Percentiles rank a stretch among this genome's conserved stretches.
Evolutionary conservation across 2,888 invertebrate genomes (phyloP).

Genomic region (Limnephilus marmoratus): DNA sequence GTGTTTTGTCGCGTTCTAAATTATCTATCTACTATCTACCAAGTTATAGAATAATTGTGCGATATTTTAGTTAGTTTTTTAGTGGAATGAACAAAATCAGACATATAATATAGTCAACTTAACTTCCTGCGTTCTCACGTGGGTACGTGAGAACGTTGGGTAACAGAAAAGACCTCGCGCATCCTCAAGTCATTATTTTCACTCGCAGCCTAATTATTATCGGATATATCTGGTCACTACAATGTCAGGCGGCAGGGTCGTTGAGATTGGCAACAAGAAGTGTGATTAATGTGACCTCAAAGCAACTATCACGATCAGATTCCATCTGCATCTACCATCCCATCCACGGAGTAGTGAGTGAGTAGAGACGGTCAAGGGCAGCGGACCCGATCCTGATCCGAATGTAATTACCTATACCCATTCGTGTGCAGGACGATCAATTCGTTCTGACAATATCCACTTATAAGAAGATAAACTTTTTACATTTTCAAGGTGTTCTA

Average conservation of each 20-base stretch:
- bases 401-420: slow-evolving; percentile 38
- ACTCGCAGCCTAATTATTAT: background rate
- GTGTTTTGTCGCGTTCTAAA: background rate
- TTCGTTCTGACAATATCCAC: background rate
- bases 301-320: background rate
- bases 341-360: background rate
- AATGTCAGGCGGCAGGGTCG: background rate
- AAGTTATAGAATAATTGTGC: background rate
- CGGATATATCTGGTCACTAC: background rate
- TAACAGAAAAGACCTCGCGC: slow-evolving; percentile 25
- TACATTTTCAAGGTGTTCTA: slow-evolving; percentile 32
- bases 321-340: background rate
- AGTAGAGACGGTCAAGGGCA: slow-evolving; percentile 28
- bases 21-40: background rate
- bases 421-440: slow-evolving; percentile 29
- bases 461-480: slow-evolving; percentile 37
- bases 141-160: too few relatives aligned
- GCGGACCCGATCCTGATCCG: background rate
- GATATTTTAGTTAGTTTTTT: background rate
- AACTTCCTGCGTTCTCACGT: background rate
- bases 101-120: background rate
- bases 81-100: background rate
- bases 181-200: background rate
- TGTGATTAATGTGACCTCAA: background rate
- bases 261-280: background rate